Conservation (phyloP, 2,888 invertebrate species). For the Euplexia lucipara region DNA sequence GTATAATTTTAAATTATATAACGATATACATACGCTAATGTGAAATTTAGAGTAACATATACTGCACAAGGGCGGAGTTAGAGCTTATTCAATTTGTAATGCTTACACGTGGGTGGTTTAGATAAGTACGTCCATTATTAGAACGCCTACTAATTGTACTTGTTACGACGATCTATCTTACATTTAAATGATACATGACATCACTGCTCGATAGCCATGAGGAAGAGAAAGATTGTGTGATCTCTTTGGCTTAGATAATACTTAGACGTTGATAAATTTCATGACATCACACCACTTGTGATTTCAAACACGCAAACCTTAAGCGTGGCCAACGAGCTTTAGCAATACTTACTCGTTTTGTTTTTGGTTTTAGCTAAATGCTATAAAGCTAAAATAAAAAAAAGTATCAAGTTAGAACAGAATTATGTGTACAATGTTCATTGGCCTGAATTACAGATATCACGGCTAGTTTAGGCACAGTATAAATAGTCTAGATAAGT, state of each 20-base stretch:
- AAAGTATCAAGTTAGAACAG: background rate
- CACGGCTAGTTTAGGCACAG: too few species aligned
- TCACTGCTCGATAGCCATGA: slow-evolving; percentile 52
- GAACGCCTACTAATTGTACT: slow-evolving; percentile 52
- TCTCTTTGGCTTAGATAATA: slow-evolving; percentile 69
- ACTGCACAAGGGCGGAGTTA: slow-evolving; percentile 41
- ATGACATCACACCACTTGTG: slow-evolving; percentile 60
- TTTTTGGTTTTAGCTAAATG: slow-evolving; percentile 20
- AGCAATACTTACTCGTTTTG: slow-evolving; percentile 36
- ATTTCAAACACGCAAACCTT: slow-evolving; percentile 58
- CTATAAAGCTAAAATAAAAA: background rate
- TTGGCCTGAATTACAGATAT: too few species aligned
- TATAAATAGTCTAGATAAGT: too few species aligned
- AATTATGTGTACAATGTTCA: background rate
- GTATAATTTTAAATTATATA: slow-evolving; percentile 49
- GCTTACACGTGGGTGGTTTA: slow-evolving; percentile 43
- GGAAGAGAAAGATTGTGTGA: slow-evolving; percentile 71
- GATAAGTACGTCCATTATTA: slow-evolving; percentile 38
- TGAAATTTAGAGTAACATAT: slow-evolving; percentile 27
- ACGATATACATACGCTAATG: slow-evolving; percentile 26
- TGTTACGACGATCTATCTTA: slow-evolving; percentile 46
- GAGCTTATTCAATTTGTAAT: slow-evolving; percentile 36
- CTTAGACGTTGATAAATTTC: slow-evolving; percentile 51
- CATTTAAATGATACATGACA: slow-evolving; percentile 63
- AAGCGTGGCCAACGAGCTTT: slow-evolving; percentile 52